Evolutionary conservation across 1,140 invertebrate genomes (phyloP), one percentile per base, ranked within the genome.

Genomic region (Solenopsis invicta): DNA sequence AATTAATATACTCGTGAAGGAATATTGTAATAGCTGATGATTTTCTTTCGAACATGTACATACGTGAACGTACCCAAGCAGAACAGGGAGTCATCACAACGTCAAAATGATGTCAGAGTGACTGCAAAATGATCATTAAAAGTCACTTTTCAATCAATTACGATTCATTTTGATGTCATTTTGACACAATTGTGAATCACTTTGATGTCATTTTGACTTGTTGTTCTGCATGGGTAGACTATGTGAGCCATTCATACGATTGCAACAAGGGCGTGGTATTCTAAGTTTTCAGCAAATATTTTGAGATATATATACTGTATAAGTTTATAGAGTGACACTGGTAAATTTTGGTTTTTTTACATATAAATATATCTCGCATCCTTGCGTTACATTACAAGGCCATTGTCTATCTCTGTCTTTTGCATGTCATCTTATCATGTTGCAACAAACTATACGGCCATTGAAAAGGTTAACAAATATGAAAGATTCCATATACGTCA

Each of bases 31-130:
- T 84, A 84, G 18, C 80, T 61, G 50, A 61, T 18, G 41, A 56
- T 84, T 84, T 61, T 45, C 52, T 72, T 56, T 75, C 41, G 13
- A 75, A 75, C 9, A 29, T 84, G 80, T 91, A 89, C 84, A 91
- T 85, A 88, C 74, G 71, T 69, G 81, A 77, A 67, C 84, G 54
- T n/a, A n/a, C n/a, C n/a, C n/a, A n/a, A n/a, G n/a, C n/a, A n/a
- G n/a, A n/a, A n/a, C n/a, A n/a, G n/a, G n/a, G n/a, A n/a, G n/a
- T n/a, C n/a, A n/a, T n/a, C n/a, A n/a, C n/a, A n/a, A n/a, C n/a
- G n/a, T n/a, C n/a, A n/a, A n/a, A n/a, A n/a, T n/a, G n/a, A n/a
- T n/a, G n/a, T n/a, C n/a, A n/a, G n/a, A n/a, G n/a, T n/a, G n/a
- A n/a, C n/a, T n/a, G n/a, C n/a, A n/a, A n/a, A n/a, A n/a, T n/a